Evolutionary conservation across 2,888 invertebrate genomes (phyloP).

Genomic region (Lysandra coridon): DNA sequence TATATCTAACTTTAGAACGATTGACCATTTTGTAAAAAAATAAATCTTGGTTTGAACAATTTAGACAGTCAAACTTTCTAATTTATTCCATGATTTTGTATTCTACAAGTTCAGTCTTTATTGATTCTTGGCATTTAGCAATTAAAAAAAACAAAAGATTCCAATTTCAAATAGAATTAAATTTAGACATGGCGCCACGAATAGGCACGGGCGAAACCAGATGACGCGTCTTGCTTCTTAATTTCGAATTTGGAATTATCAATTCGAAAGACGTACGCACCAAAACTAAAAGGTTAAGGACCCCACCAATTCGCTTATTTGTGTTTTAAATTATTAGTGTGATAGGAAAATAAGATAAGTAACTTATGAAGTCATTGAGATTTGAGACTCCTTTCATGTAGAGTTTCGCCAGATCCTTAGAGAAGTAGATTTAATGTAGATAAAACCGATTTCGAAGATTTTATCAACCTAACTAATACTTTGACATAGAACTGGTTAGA

Average conservation of each 20-base stretch:
- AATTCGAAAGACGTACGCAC: conserved; percentile 51
- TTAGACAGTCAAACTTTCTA: too few species aligned
- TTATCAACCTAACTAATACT: too few species aligned
- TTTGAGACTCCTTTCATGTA: not conserved
- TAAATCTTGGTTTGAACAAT: too few species aligned
- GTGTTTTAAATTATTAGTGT: conserved; percentile 10
- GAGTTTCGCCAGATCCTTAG: not conserved
- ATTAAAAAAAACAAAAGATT: not conserved
- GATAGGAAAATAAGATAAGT: not conserved
- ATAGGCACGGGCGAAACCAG: conserved; percentile 32
- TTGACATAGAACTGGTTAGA: too few species aligned
- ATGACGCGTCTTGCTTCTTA: conserved; percentile 38
- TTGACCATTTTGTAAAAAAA: too few species aligned
- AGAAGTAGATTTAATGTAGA: not conserved
- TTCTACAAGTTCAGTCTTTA: too few species aligned
- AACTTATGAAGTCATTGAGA: not conserved
- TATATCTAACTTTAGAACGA: not conserved
- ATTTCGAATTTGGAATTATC: conserved; percentile 49
- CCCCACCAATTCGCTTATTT: conserved; percentile 44
- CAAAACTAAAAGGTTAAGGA: conserved; percentile 55
- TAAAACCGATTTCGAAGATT: too few species aligned
- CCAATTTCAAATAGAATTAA: conserved; percentile 5
- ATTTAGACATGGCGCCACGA: conserved; percentile 29
- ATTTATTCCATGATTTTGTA: too few species aligned
- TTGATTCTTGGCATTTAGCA: not conserved